These are phyloP conservation scores for Cynopterus brachyotis DNA, from an alignment of 2,113 vertebrate genomes.

Conservation along the genomic window DNA sequence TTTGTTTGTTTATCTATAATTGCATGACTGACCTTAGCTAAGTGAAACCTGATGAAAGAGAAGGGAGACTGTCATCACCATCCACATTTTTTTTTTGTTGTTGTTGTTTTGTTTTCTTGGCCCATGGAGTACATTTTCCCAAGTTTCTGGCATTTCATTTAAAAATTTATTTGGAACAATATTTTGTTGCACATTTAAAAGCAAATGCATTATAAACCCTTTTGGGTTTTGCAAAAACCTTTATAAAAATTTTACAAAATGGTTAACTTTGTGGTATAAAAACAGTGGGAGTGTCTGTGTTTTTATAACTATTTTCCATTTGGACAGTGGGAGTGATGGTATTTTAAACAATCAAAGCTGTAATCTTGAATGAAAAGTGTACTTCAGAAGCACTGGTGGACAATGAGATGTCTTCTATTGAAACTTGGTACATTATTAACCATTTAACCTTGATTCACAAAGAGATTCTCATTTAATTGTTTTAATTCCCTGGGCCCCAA, in stretches of 20 bases:
- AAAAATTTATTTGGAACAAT: constrained; percentile 58
- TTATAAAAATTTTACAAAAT: constrained; percentile 47
- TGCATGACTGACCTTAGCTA: constrained; percentile 69
- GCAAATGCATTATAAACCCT: constrained; percentile 28
- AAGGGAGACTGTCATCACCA: constrained; percentile 52
- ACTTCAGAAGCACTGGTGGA: not conserved
- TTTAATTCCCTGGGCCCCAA: constrained; percentile 1
- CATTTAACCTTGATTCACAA: constrained; percentile 6
- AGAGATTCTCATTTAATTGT: constrained; percentile 40
- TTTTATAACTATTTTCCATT: not conserved
- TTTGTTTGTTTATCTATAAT: constrained; percentile 73
- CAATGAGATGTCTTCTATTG: not conserved
- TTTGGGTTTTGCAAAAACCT: constrained; percentile 30
- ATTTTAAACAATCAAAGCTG: not conserved
- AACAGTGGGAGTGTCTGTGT: not conserved
- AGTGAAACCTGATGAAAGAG: constrained; percentile 74
- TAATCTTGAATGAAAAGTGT: constrained; percentile 29
- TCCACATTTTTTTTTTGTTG: constrained; percentile 35
- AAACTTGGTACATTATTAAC: not conserved
- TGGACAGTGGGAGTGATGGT: not conserved
- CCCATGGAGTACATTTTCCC: constrained; percentile 58
- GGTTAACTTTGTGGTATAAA: not conserved
- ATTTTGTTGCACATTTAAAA: constrained; percentile 54
- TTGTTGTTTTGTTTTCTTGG: constrained; percentile 67
- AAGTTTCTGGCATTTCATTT: constrained; percentile 70